phyloP scores from a whole-genome alignment of 53 echinoderm and acorn worm species.

The Apostichopus leukothele region DNA sequence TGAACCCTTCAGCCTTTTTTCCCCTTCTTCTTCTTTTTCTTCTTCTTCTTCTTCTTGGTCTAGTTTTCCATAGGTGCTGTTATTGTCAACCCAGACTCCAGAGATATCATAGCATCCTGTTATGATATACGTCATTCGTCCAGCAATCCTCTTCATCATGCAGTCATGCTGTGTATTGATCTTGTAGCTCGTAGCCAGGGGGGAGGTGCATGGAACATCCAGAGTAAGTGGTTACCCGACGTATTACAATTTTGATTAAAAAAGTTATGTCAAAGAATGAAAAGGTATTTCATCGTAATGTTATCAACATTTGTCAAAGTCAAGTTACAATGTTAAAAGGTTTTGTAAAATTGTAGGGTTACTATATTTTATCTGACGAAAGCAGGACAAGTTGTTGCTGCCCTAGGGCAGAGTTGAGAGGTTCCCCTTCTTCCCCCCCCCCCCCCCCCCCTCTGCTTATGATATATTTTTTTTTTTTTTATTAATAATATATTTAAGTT shows the following conservation, averaged over 20 bases:
- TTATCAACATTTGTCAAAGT: too few species aligned
- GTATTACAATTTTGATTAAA: not conserved
- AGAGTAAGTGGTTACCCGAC: constrained; percentile 42
- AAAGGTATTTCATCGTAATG: too few species aligned
- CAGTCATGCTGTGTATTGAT: constrained; percentile 97
- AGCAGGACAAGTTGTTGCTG: too few species aligned
- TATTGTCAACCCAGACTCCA: constrained; percentile 64
- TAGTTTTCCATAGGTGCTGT: constrained; percentile 74
- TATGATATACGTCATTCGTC: constrained; percentile 52
- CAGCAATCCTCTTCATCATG: constrained; percentile 76
- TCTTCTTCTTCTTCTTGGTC: not conserved
- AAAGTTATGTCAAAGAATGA: not conserved
- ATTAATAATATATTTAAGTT: too few species aligned
- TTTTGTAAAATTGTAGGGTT: too few species aligned
- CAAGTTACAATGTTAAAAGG: too few species aligned
- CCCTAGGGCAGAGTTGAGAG: too few species aligned
- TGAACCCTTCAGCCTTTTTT: too few species aligned
- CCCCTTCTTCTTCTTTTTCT: not conserved
- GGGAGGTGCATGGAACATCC: constrained; percentile 76
- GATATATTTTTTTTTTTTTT: too few species aligned
- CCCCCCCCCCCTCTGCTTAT: too few species aligned
- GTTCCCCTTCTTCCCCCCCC: too few species aligned
- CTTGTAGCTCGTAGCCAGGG: constrained; percentile 84
- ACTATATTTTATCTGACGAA: too few species aligned
- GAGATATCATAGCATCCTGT: constrained; percentile 63